Evolutionary conservation across 2,113 vertebrate species (phyloP).

Genomic region (Upupa epops): DNA sequence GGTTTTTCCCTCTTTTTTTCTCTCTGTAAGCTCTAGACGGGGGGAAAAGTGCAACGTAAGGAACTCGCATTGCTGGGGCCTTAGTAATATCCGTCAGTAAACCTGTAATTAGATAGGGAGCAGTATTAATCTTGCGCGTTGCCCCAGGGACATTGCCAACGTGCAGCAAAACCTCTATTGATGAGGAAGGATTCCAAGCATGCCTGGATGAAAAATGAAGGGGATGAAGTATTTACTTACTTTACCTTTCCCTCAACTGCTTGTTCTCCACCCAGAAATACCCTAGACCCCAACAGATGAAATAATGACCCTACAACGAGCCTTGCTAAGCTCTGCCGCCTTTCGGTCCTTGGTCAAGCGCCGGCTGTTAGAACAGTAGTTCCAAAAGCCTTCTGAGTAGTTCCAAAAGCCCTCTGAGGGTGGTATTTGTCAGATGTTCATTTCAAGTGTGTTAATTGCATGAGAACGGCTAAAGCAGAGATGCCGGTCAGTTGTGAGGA

Average conservation of each 20-base stretch:
- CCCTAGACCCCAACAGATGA: neutral
- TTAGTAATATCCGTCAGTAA: conserved; percentile 81
- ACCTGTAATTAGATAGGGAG: conserved; percentile 85
- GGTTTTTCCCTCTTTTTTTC: neutral
- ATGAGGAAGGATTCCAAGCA: conserved; percentile 70
- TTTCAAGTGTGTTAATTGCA: neutral
- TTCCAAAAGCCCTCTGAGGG: neutral
- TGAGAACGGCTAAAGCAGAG: neutral
- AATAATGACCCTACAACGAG: neutral
- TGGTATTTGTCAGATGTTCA: neutral
- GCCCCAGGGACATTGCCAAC: conserved; percentile 67
- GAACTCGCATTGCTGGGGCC: conserved; percentile 69
- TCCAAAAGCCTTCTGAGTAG: neutral
- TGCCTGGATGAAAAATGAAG: conserved; percentile 64
- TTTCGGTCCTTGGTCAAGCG: neutral
- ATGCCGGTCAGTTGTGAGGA: conserved; percentile 5
- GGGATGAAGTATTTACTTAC: conserved; percentile 36
- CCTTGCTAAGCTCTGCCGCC: neutral
- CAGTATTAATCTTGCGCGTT: conserved; percentile 73
- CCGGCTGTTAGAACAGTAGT: neutral
- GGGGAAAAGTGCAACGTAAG: conserved; percentile 67
- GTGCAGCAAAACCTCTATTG: conserved; percentile 71
- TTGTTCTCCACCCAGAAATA: neutral
- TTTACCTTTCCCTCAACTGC: conserved; percentile 19
- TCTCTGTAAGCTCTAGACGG: conserved; percentile 40